phyloP scores from a whole-genome alignment of 2,113 vertebrate genomes.

The Micromys minutus region DNA sequence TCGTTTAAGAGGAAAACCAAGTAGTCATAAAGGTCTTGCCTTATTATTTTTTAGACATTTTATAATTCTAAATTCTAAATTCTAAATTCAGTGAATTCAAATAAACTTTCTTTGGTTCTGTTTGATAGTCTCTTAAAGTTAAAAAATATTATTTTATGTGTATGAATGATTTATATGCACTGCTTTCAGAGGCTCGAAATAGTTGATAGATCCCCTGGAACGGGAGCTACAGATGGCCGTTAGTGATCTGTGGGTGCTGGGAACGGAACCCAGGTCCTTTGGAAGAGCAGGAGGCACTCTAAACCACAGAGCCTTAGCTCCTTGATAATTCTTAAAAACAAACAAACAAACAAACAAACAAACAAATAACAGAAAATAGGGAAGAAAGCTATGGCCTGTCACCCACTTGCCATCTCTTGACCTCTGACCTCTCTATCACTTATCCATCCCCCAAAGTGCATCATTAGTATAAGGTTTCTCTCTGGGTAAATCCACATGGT shows the following conservation, averaged over 20 bases:
- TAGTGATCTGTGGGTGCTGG: background rate
- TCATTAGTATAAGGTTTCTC: background rate
- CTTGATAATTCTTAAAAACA: background rate
- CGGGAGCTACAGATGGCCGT: background rate
- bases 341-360: too few relatives aligned
- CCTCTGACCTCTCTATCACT: background rate
- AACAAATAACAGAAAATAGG: background rate
- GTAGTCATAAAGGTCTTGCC: background rate
- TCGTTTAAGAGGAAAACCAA: background rate
- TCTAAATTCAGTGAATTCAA: background rate
- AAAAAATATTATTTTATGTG: background rate
- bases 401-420: background rate
- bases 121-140: constrained; percentile 5
- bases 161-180: background rate
- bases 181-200: background rate
- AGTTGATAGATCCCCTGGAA: background rate
- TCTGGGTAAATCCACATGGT: background rate
- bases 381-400: background rate
- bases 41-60: background rate
- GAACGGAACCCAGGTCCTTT: background rate
- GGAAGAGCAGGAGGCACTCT: background rate
- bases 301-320: background rate
- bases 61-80: too few relatives aligned
- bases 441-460: background rate
- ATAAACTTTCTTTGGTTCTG: background rate